These are phyloP conservation scores for Epistrophe eligans DNA, from an alignment of 2,888 invertebrate species.

Conservation along the genomic window DNA sequence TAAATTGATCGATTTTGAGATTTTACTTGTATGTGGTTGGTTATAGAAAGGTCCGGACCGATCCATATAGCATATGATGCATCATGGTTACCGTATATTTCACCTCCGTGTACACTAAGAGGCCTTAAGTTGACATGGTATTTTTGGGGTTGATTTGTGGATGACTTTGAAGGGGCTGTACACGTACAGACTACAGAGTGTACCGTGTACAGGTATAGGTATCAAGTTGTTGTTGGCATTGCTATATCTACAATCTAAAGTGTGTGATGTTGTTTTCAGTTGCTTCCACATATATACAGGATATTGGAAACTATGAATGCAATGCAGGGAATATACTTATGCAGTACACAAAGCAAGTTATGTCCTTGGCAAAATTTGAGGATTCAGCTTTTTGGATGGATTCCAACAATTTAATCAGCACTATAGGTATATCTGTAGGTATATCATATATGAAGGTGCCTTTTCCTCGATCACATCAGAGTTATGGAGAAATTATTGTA, in stretches of 20 bases:
- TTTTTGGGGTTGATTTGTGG: conserved; percentile 50
- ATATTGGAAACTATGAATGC: conserved; percentile 21
- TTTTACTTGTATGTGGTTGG: conserved; percentile 27
- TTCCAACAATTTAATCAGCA: conserved; percentile 53
- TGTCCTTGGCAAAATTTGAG: conserved; percentile 24
- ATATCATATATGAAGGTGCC: neutral
- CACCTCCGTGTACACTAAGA: conserved; percentile 4
- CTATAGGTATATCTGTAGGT: neutral
- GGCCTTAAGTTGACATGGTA: conserved; percentile 43
- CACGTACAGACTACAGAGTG: too few relatives aligned
- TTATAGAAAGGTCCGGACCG: neutral
- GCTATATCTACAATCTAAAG: neutral
- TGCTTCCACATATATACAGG: conserved; percentile 1
- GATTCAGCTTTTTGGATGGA: conserved; percentile 36
- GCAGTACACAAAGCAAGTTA: conserved; percentile 16
- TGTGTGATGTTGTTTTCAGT: conserved; percentile 5
- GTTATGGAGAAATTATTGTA: neutral
- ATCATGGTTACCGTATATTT: conserved; percentile 8
- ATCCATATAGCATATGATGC: neutral
- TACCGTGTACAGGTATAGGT: neutral
- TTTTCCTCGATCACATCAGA: neutral
- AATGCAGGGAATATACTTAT: conserved; percentile 35
- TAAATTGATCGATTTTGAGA: conserved; percentile 59
- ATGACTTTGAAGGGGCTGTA: conserved; percentile 25
- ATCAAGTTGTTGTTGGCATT: neutral